phyloP scores from a whole-genome alignment of 2,113 vertebrate genomes.

The Mirounga angustirostris region DNA sequence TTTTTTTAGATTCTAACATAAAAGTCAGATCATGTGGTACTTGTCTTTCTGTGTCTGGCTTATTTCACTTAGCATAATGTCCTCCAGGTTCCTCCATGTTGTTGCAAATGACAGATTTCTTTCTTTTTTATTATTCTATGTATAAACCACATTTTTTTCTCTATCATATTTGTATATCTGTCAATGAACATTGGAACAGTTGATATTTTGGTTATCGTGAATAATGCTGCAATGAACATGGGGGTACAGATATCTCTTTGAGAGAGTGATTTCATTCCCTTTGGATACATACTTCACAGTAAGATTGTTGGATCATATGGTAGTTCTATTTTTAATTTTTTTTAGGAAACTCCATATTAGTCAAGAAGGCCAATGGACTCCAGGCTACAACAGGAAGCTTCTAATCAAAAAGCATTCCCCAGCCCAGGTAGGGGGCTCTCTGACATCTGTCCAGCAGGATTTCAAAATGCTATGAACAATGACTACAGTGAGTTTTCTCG shows the following conservation, averaged over 20 bases:
- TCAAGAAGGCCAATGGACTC: not conserved
- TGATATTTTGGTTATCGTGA: not conserved
- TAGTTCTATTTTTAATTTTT: not conserved
- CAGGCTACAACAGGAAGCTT: not conserved
- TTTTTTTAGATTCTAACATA: not conserved
- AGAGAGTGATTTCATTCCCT: not conserved
- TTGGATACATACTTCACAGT: not conserved
- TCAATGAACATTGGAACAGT: not conserved
- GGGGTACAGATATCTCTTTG: not conserved
- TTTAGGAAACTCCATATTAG: not conserved
- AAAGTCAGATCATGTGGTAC: not conserved
- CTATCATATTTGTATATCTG: not conserved
- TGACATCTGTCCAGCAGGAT: not conserved
- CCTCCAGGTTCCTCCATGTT: not conserved
- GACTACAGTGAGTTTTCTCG: not conserved
- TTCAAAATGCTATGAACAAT: not conserved
- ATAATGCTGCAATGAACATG: not conserved
- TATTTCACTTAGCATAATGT: not conserved
- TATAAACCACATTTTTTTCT: not conserved
- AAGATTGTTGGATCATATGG: not conserved
- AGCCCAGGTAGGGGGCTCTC: not conserved
- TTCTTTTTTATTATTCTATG: not conserved
- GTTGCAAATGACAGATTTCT: not conserved
- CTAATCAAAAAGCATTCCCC: not conserved
- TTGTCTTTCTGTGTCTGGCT: not conserved